Percentiles rank a stretch among this genome's conserved stretches.
Evolutionary conservation across 2,113 vertebrate genomes (phyloP).

Genomic region (Eleginops maclovinus): DNA sequence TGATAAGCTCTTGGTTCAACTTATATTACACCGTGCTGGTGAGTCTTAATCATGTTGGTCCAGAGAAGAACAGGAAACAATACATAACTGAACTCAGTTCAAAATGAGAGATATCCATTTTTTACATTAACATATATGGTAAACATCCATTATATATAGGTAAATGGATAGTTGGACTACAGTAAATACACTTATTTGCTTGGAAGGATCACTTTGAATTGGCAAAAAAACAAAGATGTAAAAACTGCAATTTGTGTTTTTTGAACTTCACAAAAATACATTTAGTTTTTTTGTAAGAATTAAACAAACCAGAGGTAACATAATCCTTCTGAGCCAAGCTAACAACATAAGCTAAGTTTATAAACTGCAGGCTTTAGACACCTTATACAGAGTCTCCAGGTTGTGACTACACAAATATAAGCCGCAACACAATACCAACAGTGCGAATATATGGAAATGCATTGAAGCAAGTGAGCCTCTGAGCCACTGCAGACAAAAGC

Average conservation of each 20-base stretch:
- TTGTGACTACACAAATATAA: background rate
- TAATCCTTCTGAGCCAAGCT: background rate
- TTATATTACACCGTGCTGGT: background rate
- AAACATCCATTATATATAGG: background rate
- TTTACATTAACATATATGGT: background rate
- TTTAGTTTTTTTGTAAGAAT: background rate
- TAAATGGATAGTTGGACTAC: background rate
- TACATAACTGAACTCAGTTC: background rate
- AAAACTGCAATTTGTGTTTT: background rate
- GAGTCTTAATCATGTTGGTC: background rate
- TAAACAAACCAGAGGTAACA: background rate
- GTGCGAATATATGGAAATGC: too few species aligned
- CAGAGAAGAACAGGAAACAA: too few species aligned
- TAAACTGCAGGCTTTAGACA: background rate
- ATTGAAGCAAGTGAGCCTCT: background rate
- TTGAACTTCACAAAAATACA: background rate
- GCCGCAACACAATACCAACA: background rate
- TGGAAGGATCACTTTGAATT: background rate
- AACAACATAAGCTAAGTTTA: background rate
- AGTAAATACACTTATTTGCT: background rate
- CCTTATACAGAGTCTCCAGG: background rate
- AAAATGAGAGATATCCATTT: background rate
- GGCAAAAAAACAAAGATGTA: background rate
- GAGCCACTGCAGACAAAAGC: background rate
- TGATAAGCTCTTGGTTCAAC: background rate